A percentile compares a stretch with the other conserved stretches of the same genome.
Evolutionary conservation across 2,797 vertebrate genomes (phyloP).

Genomic region (Acipenser ruthenus): DNA sequence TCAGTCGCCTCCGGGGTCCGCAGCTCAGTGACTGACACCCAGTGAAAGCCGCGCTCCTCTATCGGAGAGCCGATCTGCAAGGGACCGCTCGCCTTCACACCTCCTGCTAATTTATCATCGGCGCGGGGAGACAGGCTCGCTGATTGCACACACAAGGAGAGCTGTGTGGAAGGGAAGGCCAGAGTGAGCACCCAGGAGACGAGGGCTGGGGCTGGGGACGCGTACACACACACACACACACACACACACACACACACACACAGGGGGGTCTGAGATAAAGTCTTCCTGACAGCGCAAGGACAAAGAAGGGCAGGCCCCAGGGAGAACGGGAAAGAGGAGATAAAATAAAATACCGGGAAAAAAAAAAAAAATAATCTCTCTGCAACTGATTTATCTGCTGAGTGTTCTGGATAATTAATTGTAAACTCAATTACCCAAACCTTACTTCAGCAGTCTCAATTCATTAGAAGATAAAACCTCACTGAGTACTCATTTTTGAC

Average conservation of each 20-base stretch:
- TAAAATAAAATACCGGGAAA: constrained; percentile 22
- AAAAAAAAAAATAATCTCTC: constrained; percentile 39
- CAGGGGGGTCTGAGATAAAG: constrained; percentile 58
- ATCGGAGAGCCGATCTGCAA: constrained; percentile 68
- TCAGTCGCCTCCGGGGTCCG: constrained; percentile 37
- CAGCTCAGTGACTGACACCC: constrained; percentile 36
- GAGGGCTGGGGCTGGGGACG: background rate
- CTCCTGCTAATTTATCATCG: constrained; percentile 84
- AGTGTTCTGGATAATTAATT: constrained; percentile 96
- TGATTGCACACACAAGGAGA: constrained; percentile 38
- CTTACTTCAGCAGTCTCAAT: constrained; percentile 87
- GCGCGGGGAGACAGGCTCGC: constrained; percentile 41
- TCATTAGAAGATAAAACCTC: constrained; percentile 83
- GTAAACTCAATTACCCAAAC: constrained; percentile 97
- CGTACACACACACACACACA: constrained; percentile 11
- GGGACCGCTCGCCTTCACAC: constrained; percentile 46
- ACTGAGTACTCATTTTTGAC: constrained; percentile 32
- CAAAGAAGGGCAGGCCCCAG: constrained; percentile 77
- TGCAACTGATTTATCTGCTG: constrained; percentile 82
- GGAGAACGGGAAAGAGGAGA: constrained; percentile 44
- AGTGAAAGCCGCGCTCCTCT: constrained; percentile 35
- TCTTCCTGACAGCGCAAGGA: constrained; percentile 72
- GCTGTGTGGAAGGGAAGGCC: constrained; percentile 17
- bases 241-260: constrained; percentile 13
- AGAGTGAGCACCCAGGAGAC: constrained; percentile 37